Base-by-base conservation (phyloP, 1,140 invertebrate species). In the Eupeodes corollae region DNA sequence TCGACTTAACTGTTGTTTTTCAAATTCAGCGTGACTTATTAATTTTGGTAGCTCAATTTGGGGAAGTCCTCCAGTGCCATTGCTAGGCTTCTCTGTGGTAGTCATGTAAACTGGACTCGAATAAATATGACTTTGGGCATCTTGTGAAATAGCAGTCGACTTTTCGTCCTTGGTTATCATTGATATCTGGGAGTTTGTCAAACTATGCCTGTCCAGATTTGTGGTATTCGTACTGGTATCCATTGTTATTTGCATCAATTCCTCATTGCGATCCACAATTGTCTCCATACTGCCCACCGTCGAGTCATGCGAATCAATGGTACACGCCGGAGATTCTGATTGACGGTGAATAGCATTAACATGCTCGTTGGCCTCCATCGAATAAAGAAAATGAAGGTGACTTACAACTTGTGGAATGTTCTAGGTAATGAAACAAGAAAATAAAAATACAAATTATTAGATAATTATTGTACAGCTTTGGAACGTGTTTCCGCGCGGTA, bases 61-160 rank as follows among this genome's bases (percentile, higher is more conserved):
- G 8, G 15, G 35, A 41, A 11, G 19, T 37, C 54, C 53, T 9
- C 32, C 49, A 43, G 16, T 33, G 10, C 6, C 0, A 57, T 42
- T 16, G 44, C 21, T 42, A 46, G 59, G 61, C 42, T 63, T 65
- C 40, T 65, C 53, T 51, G 65, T 62, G 2, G n/a, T n/a, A 5
- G 16, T 12, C 12, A 15, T 41, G 31, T 66, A 66, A 3, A 64
- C 63, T 21, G 63, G 63, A 59, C 63, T 66, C 39, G 60, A 62
- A 53, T 66, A 66, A 14, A 66, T 66, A 46, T 65, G 63, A 59
- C 61, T 66, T 44, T 65, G 62, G 44, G 58, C 58, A 57, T 65
- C 62, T 33, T 41, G 42, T 34, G 49, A 39, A 14, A 60, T 54
- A 0, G 56, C 34, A 5, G 46, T 35, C 6, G 26, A 33, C 5